Base-by-base conservation (phyloP, 1,140 invertebrate genomes). In the Holotrichia oblita region DNA sequence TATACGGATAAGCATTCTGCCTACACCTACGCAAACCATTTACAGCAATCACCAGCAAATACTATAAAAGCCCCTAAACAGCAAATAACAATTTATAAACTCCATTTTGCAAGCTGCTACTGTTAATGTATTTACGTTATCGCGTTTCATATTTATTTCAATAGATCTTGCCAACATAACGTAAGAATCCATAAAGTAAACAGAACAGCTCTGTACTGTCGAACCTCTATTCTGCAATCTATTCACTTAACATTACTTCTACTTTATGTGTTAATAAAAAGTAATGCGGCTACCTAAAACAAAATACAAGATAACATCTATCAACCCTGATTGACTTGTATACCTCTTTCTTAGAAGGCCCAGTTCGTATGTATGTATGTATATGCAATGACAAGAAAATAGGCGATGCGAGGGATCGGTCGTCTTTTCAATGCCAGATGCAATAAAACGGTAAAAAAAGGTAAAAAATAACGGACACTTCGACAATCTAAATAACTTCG, bases 381-480 rank as follows among this genome's bases (percentile, higher is more conserved):
- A n/a, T n/a, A n/a, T 10, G 44, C 10, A 48, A 6, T 48, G n/a
- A 3, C 7, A 48, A 34, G 27, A 34, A 34, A 34, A 34, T 69
- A 12, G 14, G 22, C 61, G 12, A 69, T 69, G 6, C 61, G 61
- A 69, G 24, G 61, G 61, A 69, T 20, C 17, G 22, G 61, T 34
- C 10, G 61, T 7, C 27, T 69, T 27, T 69, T 69, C 22, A 69
- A 12, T 69, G 27, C 61, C 20, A 69, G 61, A 34, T 14, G 61
- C 61, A 69, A 69, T 69, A 69, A 69, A 69, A 69, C 22, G 61
- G 61, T 69, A 69, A 69, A 69, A 44, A 55, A 69, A 69, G 61
- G 61, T 69, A 69, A 69, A 69, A 34, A 69, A 69, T 69, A 69
- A 34, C 61, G 61, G 61, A 10, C 8, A 10, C 8, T 69, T 69